Evolutionary conservation across 2,797 vertebrate species (phyloP).

Genomic region (Diplodus puntazzo): DNA sequence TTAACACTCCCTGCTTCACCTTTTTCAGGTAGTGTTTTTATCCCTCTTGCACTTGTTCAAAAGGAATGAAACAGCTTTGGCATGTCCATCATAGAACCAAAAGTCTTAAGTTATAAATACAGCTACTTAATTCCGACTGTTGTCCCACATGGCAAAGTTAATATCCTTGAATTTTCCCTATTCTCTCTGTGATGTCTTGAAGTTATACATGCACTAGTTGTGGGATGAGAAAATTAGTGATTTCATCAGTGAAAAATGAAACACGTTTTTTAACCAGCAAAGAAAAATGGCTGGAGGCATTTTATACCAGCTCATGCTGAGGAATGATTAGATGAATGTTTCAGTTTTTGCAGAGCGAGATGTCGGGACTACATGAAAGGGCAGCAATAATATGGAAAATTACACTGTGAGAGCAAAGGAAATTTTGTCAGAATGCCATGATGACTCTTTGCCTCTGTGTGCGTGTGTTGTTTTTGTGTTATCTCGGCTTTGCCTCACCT

Average conservation of each 20-base stretch:
- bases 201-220: background rate
- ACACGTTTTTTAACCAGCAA: background rate
- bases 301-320: slow-evolving; percentile 1
- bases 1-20: background rate
- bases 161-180: no score
- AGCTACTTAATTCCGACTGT: background rate
- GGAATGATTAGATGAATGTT: slow-evolving; percentile 18
- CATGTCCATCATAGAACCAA: background rate
- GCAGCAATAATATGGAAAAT: background rate
- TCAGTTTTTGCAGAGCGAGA: slow-evolving; percentile 2
- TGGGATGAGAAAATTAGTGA: background rate
- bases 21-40: background rate
- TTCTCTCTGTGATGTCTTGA: background rate
- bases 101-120: background rate
- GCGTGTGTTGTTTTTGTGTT: slow-evolving; percentile 9
- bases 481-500: slow-evolving; percentile 4
- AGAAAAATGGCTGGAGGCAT: slow-evolving; percentile 22
- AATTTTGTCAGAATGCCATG: background rate
- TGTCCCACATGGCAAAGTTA: background rate
- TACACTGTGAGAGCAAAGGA: background rate
- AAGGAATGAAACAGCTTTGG: background rate
- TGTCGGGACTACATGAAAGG: slow-evolving; percentile 9
- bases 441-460: background rate
- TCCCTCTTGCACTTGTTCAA: background rate
- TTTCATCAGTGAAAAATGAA: slow-evolving; percentile 21